Base-by-base conservation (phyloP, 2,797 vertebrate species). In the Xenentodon cancila region DNA sequence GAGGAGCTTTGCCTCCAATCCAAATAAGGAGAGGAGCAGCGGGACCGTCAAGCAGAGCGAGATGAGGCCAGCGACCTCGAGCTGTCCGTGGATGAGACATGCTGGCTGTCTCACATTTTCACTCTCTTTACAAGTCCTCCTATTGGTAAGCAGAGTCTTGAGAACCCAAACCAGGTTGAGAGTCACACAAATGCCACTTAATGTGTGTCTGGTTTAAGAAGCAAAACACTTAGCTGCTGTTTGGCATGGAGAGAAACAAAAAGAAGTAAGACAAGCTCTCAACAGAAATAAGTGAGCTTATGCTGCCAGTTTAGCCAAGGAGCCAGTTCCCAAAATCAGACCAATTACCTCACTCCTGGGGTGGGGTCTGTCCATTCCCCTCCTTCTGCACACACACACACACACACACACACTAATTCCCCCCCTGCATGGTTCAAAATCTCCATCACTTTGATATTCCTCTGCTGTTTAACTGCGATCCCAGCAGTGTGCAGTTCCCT, bases 11-110 rank as follows among this genome's bases (percentile, higher is more conserved):
- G 87, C 85, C 87, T 92, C 84, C 88, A 92, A 92, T 94, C 92
- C 93, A 95, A 95, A 95, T 86, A 93, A 93, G 92, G 93, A 80
- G 90, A 90, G 83, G 84, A 92, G 89, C 88, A 80, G 83, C 70
- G 59, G 60, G 79, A 77, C 74, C 74, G 49, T 84, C 74, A 81
- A 75, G 61, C 64, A 53, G 68, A 77, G 76, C 50, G 20, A 70
- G 79, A 77, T 27, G 71, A 71, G 81, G 59, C 70, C 68, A 71
- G 68, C 68, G 68, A 46, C 70, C 54, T 34, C 0, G 21, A 75
- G 72, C 75, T 64, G 59, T 77, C 62, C 54, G 5, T 53, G 58
- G 77, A 75, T 61, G 75, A 75, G 68, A 64, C 54, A 60, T 9
- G 7, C 6, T 32, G 47, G 57, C 46, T 53, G 64, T 25, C 68